phyloP scores from a whole-genome alignment of 2,113 vertebrate genomes.

The Erinaceus europaeus region DNA sequence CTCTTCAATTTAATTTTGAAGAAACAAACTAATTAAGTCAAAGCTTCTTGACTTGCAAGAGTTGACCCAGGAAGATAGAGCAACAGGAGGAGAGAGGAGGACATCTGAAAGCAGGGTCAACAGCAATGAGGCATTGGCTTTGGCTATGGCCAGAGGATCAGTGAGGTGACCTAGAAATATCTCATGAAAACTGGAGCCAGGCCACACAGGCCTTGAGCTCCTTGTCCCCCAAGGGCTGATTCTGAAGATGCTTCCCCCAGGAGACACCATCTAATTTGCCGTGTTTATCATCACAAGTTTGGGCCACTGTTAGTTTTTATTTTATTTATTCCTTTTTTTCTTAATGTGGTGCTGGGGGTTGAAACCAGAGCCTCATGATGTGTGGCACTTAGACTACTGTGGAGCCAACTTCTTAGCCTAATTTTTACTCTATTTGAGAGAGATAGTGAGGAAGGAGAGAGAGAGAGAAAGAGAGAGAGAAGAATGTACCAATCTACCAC shows the following conservation, averaged over 20 bases:
- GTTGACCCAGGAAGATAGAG: not conserved
- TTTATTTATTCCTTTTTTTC: too few relatives aligned
- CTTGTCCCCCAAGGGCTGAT: not conserved
- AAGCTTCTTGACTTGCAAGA: not conserved
- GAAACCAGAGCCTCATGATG: too few relatives aligned
- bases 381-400: too few relatives aligned
- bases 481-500: too few relatives aligned
- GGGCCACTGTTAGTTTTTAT: too few relatives aligned
- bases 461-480: too few relatives aligned
- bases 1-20: conserved; percentile 13
- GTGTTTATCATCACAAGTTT: not conserved
- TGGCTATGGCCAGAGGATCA: not conserved
- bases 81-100: not conserved
- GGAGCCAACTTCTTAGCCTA: too few relatives aligned
- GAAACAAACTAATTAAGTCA: not conserved
- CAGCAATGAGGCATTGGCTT: too few relatives aligned
- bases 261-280: rapidly evolving
- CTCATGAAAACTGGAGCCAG: not conserved
- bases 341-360: too few relatives aligned
- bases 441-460: too few relatives aligned
- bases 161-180: not conserved
- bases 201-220: not conserved
- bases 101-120: not conserved
- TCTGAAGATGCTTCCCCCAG: not conserved
- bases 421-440: too few relatives aligned